Conservation (phyloP, 2,797 vertebrate genomes). For the Calcarius lapponicus region DNA sequence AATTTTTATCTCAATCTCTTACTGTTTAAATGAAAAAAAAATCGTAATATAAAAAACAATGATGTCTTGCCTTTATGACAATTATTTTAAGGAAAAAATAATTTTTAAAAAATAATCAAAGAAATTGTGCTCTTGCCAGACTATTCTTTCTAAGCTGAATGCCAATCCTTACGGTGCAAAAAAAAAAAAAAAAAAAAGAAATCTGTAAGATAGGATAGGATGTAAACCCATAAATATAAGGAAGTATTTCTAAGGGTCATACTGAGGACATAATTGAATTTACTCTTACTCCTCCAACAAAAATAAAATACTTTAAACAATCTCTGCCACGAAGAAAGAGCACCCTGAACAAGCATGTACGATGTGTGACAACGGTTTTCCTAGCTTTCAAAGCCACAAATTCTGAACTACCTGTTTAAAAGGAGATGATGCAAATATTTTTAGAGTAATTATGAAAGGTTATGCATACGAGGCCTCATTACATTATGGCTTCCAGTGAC, state of each 20-base stretch:
- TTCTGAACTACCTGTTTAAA: conserved; percentile 61
- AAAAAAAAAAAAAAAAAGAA: background rate
- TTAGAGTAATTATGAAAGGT: conserved; percentile 52
- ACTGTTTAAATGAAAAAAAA: background rate
- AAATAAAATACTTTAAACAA: conserved; percentile 65
- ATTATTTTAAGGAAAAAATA: background rate
- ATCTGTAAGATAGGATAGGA: conserved; percentile 6
- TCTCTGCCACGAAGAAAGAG: conserved; percentile 47
- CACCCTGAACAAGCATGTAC: background rate
- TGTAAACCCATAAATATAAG: conserved; percentile 45
- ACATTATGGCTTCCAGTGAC: conserved; percentile 5
- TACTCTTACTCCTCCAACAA: conserved; percentile 64
- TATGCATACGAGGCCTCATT: conserved; percentile 18
- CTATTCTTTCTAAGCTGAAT: conserved; percentile 4
- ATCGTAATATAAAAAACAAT: background rate
- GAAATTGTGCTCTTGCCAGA: background rate
- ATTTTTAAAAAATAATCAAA: background rate
- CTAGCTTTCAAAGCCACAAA: conserved; percentile 33
- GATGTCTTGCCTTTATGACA: background rate
- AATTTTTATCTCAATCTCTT: background rate
- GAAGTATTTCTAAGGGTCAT: conserved; percentile 67
- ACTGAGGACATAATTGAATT: conserved; percentile 69
- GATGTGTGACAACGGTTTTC: background rate
- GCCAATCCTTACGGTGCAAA: fast-evolving
- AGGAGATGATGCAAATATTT: conserved; percentile 42